phyloP scores from a whole-genome alignment of 2,797 vertebrate genomes.

The Phataginus tricuspis region DNA sequence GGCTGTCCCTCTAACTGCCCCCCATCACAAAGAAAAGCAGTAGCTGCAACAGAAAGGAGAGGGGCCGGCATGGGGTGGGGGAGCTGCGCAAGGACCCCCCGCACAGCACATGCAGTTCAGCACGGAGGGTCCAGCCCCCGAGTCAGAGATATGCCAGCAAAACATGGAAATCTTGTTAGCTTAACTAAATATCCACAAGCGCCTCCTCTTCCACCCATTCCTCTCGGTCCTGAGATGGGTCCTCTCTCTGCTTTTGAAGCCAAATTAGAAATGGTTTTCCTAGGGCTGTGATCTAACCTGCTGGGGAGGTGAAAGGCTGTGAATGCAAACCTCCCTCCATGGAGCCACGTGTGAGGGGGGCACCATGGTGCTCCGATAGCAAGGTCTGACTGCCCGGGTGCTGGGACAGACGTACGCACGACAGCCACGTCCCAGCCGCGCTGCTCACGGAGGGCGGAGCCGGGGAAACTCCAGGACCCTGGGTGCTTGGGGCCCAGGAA shows the following conservation, averaged over 20 bases:
- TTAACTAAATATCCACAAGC: too few species aligned
- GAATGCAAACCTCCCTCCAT: neutral
- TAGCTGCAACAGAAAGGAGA: too few species aligned
- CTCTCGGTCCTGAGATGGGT: neutral
- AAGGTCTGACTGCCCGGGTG: neutral
- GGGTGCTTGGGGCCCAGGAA: accelerated
- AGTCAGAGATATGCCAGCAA: neutral
- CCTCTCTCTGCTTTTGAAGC: neutral
- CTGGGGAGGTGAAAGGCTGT: neutral
- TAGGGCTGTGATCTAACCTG: neutral
- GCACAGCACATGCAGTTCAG: neutral
- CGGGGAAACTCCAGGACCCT: too few species aligned
- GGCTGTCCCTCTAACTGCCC: too few species aligned
- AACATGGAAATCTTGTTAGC: neutral
- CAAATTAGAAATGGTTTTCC: accelerated
- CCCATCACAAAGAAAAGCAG: neutral
- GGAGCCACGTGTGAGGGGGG: neutral
- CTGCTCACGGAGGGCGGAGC: accelerated
- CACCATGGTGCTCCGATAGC: accelerated
- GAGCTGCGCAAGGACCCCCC: accelerated
- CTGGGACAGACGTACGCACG: accelerated
- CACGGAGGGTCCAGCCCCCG: neutral
- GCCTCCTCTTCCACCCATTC: accelerated
- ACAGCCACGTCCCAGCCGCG: accelerated
- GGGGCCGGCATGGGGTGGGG: too few species aligned